Evolutionary conservation across 1,140 invertebrate species (phyloP), one percentile per base, ranked within the genome.

Genomic region (Armadillidium nasatum): DNA sequence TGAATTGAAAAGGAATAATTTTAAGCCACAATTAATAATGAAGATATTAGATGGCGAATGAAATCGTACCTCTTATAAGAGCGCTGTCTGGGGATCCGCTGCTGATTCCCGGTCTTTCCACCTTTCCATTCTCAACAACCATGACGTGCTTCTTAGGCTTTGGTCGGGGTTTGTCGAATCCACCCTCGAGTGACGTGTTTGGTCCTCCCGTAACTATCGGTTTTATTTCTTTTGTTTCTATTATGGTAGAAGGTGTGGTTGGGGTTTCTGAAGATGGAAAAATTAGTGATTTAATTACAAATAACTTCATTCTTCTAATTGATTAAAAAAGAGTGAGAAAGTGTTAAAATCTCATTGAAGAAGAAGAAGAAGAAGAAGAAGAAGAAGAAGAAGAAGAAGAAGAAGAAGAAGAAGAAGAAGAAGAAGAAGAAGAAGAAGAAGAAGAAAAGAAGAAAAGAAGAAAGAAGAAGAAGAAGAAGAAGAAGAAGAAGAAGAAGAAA

Each of bases 81-180:
- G 50, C 50, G 19, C 19, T 13, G 19, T 60, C 50, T 60, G 50
- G 50, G 11, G 50, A 60, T 15, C 11, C 11, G 19, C 50, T 67
- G 22, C 60, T 43, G 54, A 75, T 67, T 67, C 73, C 73, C 21
- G 73, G 66, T 15, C 73, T 22, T 33, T 75, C 73, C 19, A 75
- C 66, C 43, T 67, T 67, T 6, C 73, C 73, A 67, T 75, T 75
- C 43, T 75, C 73, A 19, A 75, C 60, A 11, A 75, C 73, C 73
- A 75, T 75, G 4, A 75, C 73, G 13, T 67, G 46, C n/a, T 75
- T 75, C 60, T 75, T 75, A 10, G 50, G 73, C 22, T 75, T 75
- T 7, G 50, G 50, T 60, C 19, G 11, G 1, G 50, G 50, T 60
- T 60, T 60, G 11, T 60, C 50, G 11, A 60, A 60, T 3, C 11